Conservation (phyloP, 2,888 invertebrate species). For the Trichopria drosophilae region DNA sequence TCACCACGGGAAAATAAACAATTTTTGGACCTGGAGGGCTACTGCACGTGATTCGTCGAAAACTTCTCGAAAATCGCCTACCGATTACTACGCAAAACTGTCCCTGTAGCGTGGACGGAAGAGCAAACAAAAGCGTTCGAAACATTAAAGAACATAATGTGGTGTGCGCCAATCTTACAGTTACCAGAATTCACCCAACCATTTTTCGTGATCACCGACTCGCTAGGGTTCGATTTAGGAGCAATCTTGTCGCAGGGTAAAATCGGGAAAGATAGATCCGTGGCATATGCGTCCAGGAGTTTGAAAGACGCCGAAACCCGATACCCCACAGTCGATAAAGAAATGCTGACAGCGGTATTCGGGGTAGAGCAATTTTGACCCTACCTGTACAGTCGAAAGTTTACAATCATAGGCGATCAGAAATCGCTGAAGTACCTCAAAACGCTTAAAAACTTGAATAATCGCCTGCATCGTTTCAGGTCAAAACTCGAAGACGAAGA, state of each 20-base stretch:
- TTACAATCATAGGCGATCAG: conserved; percentile 9
- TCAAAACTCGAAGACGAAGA: no score
- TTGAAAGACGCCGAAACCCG: no score
- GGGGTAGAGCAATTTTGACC: no score
- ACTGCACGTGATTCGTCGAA: not conserved
- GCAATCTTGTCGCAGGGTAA: conserved; percentile 12
- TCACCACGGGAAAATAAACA: not conserved
- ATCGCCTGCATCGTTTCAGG: no score
- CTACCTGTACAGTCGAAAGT: no score
- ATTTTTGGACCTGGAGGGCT: conserved; percentile 1
- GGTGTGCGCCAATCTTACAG: not conserved
- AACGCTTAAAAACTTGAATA: no score
- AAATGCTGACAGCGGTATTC: conserved; percentile 7
- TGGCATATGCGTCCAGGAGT: no score
- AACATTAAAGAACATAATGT: no score
- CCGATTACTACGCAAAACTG: conserved; percentile 1
- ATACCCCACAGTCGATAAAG: conserved; percentile 6
- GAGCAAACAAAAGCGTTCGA: not conserved
- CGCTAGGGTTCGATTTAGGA: not conserved
- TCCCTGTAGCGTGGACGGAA: conserved; percentile 1
- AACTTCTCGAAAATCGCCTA: conserved; percentile 1
- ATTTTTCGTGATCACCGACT: conserved; percentile 11
- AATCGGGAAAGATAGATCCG: conserved; percentile 3
- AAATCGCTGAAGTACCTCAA: no score
- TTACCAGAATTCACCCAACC: not conserved